These are phyloP conservation scores for Oreotrochilus melanogaster DNA, from an alignment of 2,113 vertebrate genomes.

Conservation along the genomic window DNA sequence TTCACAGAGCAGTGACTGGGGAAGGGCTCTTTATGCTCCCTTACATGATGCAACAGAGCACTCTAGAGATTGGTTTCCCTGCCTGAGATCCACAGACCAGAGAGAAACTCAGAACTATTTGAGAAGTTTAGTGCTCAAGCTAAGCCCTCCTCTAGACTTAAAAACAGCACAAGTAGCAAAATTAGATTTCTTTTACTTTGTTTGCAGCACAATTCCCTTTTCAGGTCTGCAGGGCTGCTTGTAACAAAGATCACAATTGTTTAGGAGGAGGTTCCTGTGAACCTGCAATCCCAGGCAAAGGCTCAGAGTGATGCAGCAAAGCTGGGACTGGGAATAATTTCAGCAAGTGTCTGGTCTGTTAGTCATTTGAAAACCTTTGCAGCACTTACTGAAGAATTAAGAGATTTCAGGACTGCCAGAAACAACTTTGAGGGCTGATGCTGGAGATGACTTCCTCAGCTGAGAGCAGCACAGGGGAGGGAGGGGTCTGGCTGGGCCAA, in stretches of 20 bases:
- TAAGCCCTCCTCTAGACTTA: background rate
- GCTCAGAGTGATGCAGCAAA: background rate
- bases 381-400: background rate
- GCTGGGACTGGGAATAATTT: background rate
- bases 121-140: background rate
- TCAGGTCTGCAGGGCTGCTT: background rate
- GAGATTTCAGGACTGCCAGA: background rate
- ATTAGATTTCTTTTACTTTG: background rate
- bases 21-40: background rate
- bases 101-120: background rate
- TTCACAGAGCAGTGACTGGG: background rate
- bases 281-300: background rate
- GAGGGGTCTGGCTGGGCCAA: background rate
- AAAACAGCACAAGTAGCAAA: background rate
- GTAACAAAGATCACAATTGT: rapidly evolving
- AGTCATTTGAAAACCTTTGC: background rate
- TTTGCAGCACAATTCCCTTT: background rate
- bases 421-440: background rate
- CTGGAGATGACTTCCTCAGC: background rate
- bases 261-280: rapidly evolving
- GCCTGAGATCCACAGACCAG: background rate
- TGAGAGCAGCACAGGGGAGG: background rate
- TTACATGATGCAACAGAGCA: background rate
- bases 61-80: background rate
- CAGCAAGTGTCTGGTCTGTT: background rate